phyloP scores from a whole-genome alignment of 2,113 vertebrate species.

The Madoqua kirkii region DNA sequence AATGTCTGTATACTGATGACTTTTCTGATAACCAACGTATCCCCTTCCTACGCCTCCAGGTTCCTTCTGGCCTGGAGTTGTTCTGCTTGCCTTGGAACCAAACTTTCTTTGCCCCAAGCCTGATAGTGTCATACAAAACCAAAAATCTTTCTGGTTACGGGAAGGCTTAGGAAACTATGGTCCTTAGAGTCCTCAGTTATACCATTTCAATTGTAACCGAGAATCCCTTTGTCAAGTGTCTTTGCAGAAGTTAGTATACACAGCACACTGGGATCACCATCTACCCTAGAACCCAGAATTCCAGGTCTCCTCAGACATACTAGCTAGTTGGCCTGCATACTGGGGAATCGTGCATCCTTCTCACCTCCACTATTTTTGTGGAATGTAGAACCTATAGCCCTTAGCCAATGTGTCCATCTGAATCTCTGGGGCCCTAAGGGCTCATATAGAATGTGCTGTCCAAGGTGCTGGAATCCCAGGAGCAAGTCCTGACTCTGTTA shows the following conservation, averaged over 20 bases:
- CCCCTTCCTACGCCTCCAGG: not conserved
- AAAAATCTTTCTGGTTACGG: not conserved
- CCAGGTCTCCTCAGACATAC: not conserved
- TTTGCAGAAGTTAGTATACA: not conserved
- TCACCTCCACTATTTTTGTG: not conserved
- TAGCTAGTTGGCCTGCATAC: not conserved
- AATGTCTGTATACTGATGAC: not conserved
- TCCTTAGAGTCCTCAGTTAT: not conserved
- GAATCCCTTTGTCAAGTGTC: not conserved
- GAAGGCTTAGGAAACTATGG: not conserved
- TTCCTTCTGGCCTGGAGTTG: not conserved
- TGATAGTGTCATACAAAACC: not conserved
- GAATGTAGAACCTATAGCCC: not conserved
- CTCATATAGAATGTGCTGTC: no score
- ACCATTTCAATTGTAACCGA: not conserved
- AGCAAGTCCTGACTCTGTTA: not conserved
- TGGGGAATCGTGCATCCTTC: not conserved
- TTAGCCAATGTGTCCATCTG: not conserved
- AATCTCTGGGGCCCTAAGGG: not conserved
- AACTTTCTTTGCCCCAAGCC: not conserved
- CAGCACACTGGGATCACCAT: not conserved
- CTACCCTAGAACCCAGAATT: not conserved
- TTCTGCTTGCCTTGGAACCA: not conserved
- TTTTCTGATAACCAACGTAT: not conserved
- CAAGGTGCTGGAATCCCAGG: not conserved